Conservation (phyloP, 2,888 invertebrate species). For the Epiblema foenella region DNA sequence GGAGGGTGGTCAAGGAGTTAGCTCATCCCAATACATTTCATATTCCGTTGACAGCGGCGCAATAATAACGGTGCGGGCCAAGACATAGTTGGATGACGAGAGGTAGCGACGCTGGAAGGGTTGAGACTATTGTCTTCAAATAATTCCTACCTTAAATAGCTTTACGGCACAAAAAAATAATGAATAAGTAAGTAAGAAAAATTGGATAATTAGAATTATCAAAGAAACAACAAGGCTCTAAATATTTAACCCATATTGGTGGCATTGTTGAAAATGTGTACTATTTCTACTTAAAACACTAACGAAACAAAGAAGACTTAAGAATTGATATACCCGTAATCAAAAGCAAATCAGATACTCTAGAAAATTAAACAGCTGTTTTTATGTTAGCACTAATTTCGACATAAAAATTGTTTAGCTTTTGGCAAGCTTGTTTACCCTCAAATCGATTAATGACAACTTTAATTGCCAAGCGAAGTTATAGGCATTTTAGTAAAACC, state of each 20-base stretch:
- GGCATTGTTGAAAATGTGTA: too few species aligned
- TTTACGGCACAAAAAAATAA: background rate
- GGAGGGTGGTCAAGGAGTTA: conserved; percentile 72
- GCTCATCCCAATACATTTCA: conserved; percentile 85
- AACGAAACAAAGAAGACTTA: background rate
- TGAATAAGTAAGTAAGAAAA: too few species aligned
- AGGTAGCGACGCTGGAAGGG: conserved; percentile 45
- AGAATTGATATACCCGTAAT: background rate
- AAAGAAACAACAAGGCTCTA: background rate
- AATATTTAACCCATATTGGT: too few species aligned
- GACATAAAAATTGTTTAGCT: too few species aligned
- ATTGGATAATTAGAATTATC: background rate
- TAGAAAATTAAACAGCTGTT: too few species aligned
- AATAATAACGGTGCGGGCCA: conserved; percentile 83
- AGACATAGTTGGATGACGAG: conserved; percentile 72
- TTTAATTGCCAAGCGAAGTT: too few species aligned
- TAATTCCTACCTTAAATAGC: background rate
- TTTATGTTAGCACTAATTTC: too few species aligned
- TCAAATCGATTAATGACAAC: too few species aligned
- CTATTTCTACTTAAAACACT: too few species aligned
- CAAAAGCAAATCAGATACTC: background rate
- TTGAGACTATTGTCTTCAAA: background rate
- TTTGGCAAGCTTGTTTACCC: too few species aligned
- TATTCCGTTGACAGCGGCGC: conserved; percentile 85
- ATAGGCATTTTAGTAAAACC: too few species aligned